phyloP scores from a whole-genome alignment of 2,113 vertebrate species.

The Lagopus muta region DNA sequence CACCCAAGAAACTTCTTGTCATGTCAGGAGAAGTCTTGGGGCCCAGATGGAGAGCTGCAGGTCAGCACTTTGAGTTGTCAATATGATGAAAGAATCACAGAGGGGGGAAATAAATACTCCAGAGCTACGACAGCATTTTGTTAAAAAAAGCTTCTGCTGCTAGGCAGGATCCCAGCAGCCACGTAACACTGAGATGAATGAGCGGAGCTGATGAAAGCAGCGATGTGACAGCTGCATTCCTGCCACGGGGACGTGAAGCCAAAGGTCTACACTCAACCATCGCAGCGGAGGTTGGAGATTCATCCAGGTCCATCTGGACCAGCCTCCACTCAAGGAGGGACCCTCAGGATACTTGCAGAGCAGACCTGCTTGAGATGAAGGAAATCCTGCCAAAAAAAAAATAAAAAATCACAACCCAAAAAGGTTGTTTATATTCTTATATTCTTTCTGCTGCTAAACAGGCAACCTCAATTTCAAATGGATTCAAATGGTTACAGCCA shows the following conservation, averaged over 20 bases:
- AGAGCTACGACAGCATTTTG: not conserved
- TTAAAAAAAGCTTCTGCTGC: not conserved
- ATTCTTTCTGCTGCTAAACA: not conserved
- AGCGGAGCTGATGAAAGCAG: not conserved
- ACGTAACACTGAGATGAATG: fast-evolving
- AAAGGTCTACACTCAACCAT: not conserved
- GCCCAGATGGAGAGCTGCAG: not conserved
- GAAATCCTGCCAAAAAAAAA: not conserved
- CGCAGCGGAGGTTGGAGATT: no score
- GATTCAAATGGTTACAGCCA: not conserved
- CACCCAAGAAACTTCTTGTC: fast-evolving
- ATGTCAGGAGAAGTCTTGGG: fast-evolving
- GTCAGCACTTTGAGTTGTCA: not conserved
- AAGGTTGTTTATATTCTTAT: not conserved
- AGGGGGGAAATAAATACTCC: not conserved
- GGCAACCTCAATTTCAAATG: not conserved
- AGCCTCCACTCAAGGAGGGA: no score
- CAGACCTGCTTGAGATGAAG: not conserved
- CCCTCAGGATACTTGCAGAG: not conserved
- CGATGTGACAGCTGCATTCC: not conserved
- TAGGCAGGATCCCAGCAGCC: not conserved
- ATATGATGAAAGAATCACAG: not conserved
- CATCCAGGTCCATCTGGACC: no score
- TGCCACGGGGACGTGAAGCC: not conserved
- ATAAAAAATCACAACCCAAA: not conserved